Evolutionary conservation across 2,113 vertebrate genomes (phyloP), one percentile per base, ranked within the genome.

Genomic region (Chiloscyllium plagiosum): DNA sequence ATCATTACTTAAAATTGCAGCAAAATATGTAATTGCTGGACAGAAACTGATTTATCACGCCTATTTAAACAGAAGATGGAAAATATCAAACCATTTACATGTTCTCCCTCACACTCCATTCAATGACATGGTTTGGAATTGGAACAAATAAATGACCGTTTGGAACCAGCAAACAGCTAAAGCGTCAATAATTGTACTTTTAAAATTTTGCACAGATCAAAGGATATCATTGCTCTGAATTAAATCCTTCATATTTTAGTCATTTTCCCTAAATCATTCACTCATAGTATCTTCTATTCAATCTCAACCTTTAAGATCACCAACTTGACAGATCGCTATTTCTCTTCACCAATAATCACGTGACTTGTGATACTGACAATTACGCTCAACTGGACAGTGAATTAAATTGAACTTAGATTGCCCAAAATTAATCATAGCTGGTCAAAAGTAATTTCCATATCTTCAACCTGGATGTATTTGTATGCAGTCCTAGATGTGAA

Each of bases 1-100:
- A 93, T 2, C 89, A 93, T 66, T 66, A 37, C 8, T 68, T 37
- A 93, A 93, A 93, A 93, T 65, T 29, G 61, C 61, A 66, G 37
- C n/a, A 93, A 93, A 66, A n/a, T 93, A 93, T 61, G 66, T 24
- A 37, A 93, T 93, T 93, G 13, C 15, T 93, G 89, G 33, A 92
- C 56, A 65, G 56, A 93, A 93, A 93, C 1, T n/a, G 87, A 92
- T 83, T 83, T 22, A 83, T 83, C 37, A 47, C 37, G n/a, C 65
- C 20, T n/a, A 93, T 93, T 93, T 33, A 90, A 33, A 83, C 37
- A 29, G 87, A 33, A 61, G 89, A 93, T 4, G 19, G 89, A 93
- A 37, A 66, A 29, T 61, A 89, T 56, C 50, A 89, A 93, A 6
- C 61, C n/a, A 93, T 93, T 66, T 66, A n/a, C 61, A 42, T 68